A percentile compares a stretch with the other conserved stretches of the same genome.
phyloP scores from a whole-genome alignment of 2,888 invertebrate genomes.

The Silvanus unidentatus region DNA sequence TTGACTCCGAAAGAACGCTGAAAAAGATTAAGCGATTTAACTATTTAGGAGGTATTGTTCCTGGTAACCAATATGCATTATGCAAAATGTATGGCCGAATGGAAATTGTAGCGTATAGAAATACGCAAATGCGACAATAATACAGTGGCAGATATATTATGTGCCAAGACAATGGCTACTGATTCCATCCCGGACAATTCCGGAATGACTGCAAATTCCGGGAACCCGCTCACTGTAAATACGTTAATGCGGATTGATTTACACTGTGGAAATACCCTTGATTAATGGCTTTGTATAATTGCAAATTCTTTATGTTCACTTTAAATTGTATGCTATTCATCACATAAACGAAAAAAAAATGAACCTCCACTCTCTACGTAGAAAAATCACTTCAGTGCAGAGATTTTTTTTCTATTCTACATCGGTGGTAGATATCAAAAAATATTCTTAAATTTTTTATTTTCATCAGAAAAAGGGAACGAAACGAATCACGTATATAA shows the following conservation, averaged over 20 bases:
- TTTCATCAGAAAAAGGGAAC: background rate
- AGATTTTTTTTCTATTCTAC: too few relatives aligned
- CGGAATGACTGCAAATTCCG: conserved; percentile 39
- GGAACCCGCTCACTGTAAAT: conserved; percentile 39
- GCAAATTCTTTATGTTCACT: conserved; percentile 44
- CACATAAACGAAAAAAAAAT: conserved; percentile 10
- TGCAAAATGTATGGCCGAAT: background rate
- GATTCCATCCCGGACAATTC: conserved; percentile 35
- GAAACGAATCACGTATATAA: conserved; percentile 1
- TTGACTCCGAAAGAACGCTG: too few relatives aligned
- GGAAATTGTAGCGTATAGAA: conserved; percentile 16
- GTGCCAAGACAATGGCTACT: conserved; percentile 34
- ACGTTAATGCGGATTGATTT: conserved; percentile 45
- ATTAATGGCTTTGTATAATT: conserved; percentile 44
- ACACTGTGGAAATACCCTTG: conserved; percentile 41
- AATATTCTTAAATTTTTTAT: too few relatives aligned
- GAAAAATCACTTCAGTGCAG: too few relatives aligned
- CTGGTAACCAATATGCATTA: background rate
- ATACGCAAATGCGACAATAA: conserved; percentile 26
- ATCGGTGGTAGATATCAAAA: too few relatives aligned
- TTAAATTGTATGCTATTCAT: conserved; percentile 20
- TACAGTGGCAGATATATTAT: conserved; percentile 28
- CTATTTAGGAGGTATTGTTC: conserved; percentile 3
- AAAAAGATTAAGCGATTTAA: background rate
- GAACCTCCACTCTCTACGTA: too few relatives aligned